Evolutionary conservation across 2,797 vertebrate genomes (phyloP), one percentile per base, ranked within the genome.

Genomic region (Pangasius djambal): DNA sequence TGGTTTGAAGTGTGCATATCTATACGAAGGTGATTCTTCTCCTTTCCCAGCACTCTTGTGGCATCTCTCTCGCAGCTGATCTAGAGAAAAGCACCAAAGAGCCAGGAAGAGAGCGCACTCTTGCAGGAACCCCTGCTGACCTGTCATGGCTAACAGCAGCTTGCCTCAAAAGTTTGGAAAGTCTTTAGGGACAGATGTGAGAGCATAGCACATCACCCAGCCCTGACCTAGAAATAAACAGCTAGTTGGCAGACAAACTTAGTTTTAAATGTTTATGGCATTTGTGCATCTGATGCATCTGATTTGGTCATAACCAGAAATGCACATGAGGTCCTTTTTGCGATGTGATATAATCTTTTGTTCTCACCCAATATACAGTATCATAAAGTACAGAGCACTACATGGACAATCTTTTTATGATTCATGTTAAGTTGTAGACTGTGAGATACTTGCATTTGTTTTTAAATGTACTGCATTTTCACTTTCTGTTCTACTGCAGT

Each of bases 161-260:
- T 79, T 22, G 20, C 48, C 72, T 78, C 70, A 84, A 78, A 87
- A 1, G 37, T 83, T 87, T 75, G 72, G 61, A 40, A 87, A 67
- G 50, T 85, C 89, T 85, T 79, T 79, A 84, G 89, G 74, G 89
- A 87, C 81, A 85, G 82, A 89, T 89, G 79, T 85, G 63, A 79
- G 72, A 87, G 82, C 74, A 79, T 85, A 85, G 15, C 22, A 44
- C 52, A 87, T 84, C 79, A 87, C 70, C 57, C 59, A 22, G 59
- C 72, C 63, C 57, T 87, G 86, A 85, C 86, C 89, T 84, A 89
- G 81, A 87, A 89, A 89, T 86, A 86, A 74, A 86, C 57, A 83
- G 79, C 52, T 69, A 72, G 70, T n/a, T 34, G 55, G 34, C 15
- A 65, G 81, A 82, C 34, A 59, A 37, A 25, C 18, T 18, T 9